A percentile compares a stretch with the other conserved stretches of the same genome.
These are phyloP conservation scores for Erynnis tages DNA, from an alignment of 2,888 invertebrate species.

Conservation along the genomic window DNA sequence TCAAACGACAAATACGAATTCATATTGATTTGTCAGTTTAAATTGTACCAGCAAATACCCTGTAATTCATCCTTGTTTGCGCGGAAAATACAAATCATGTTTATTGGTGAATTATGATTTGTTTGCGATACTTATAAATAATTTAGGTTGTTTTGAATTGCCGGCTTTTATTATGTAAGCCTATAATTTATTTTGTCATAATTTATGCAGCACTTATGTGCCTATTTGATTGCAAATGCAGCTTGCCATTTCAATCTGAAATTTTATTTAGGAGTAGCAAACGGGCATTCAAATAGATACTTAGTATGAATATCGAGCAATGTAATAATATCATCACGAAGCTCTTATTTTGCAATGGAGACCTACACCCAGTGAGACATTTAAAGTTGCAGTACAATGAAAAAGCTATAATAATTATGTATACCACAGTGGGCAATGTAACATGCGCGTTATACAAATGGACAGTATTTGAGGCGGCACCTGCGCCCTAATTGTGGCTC, in stretches of 20 bases:
- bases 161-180: neutral
- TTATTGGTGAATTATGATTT: neutral
- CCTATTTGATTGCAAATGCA: too few species aligned
- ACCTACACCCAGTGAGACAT: too few species aligned
- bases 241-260: too few species aligned
- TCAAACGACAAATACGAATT: neutral
- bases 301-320: too few species aligned
- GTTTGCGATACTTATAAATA: neutral
- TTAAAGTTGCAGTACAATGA: too few species aligned
- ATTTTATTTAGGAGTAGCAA: too few species aligned
- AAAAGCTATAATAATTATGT: too few species aligned
- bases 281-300: too few species aligned
- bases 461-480: slow-evolving; percentile 16
- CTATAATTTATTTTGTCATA: neutral
- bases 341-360: too few species aligned
- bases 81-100: neutral
- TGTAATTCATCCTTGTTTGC: slow-evolving; percentile 12
- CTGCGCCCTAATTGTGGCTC: slow-evolving; percentile 24
- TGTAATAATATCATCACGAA: too few species aligned
- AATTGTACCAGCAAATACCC: slow-evolving; percentile 4
- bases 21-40: slow-evolving; percentile 18
- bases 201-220: too few species aligned
- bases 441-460: neutral
- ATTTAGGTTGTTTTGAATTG: neutral
- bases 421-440: too few species aligned